phyloP scores from a whole-genome alignment of 1,140 invertebrate species.

The Eurosta solidaginis region DNA sequence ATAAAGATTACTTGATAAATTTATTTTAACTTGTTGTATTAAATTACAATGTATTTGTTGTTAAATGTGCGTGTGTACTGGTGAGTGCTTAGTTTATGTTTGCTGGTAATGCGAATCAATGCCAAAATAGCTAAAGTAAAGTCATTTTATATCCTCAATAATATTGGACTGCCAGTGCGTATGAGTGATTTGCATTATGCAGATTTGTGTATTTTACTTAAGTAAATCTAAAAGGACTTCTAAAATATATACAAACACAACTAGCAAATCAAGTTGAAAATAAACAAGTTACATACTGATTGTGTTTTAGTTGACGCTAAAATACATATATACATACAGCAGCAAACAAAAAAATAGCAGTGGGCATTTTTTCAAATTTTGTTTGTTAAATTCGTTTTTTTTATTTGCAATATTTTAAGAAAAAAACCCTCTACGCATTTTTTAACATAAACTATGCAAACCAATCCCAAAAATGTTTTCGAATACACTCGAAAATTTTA shows the following conservation, averaged over 20 bases:
- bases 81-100: background rate
- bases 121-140: too few relatives aligned
- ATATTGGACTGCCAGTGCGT: constrained; percentile 39
- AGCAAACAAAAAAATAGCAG: too few relatives aligned
- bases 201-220: constrained; percentile 50
- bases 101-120: background rate
- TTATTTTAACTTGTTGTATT: too few relatives aligned
- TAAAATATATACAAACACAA: constrained; percentile 42
- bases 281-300: constrained; percentile 41
- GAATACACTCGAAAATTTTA: too few relatives aligned
- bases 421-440: too few relatives aligned
- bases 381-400: too few relatives aligned
- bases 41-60: background rate
- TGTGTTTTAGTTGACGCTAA: background rate
- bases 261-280: constrained; percentile 58
- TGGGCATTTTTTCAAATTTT: too few relatives aligned
- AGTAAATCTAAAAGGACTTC: constrained; percentile 42
- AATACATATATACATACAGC: background rate
- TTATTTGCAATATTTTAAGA: too few relatives aligned
- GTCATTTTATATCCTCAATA: too few relatives aligned
- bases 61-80: background rate
- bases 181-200: constrained; percentile 49
- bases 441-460: too few relatives aligned
- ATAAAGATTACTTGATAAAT: too few relatives aligned
- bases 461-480: too few relatives aligned